These are phyloP conservation scores for Baronia brevicornis DNA, from an alignment of 2,888 invertebrate genomes.

Conservation along the genomic window DNA sequence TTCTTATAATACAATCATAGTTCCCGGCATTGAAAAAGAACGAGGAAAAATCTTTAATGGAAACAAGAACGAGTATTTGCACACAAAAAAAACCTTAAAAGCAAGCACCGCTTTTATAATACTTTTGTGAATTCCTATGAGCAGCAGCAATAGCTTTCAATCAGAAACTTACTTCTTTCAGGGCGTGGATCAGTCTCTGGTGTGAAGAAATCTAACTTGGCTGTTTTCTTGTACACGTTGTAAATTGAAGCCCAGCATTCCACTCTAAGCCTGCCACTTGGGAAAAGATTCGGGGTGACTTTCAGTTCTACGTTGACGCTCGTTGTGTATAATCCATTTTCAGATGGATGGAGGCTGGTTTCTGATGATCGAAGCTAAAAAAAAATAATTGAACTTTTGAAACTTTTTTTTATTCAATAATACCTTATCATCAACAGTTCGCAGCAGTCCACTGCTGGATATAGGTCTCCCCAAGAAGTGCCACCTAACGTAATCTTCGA, in stretches of 20 bases:
- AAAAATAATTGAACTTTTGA: slow-evolving; percentile 5
- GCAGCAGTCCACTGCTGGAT: too few relatives aligned
- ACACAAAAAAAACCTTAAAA: too few relatives aligned
- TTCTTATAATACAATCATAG: too few relatives aligned
- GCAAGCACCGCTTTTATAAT: too few relatives aligned
- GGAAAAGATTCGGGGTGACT: slow-evolving; percentile 75
- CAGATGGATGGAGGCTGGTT: slow-evolving; percentile 56
- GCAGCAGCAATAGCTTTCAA: too few relatives aligned
- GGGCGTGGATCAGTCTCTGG: slow-evolving; percentile 85
- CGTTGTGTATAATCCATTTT: slow-evolving; percentile 71
- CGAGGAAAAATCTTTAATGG: slow-evolving; percentile 1
- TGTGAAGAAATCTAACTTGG: slow-evolving; percentile 81
- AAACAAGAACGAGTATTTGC: slow-evolving; percentile 1
- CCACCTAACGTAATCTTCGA: too few relatives aligned
- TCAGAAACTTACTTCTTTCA: slow-evolving; percentile 79
- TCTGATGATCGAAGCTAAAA: slow-evolving; percentile 60
- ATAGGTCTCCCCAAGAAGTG: too few relatives aligned
- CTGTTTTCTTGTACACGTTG: slow-evolving; percentile 80
- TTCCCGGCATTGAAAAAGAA: too few relatives aligned
- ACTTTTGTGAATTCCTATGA: too few relatives aligned
- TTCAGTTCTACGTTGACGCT: slow-evolving; percentile 76
- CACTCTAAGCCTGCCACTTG: slow-evolving; percentile 78
- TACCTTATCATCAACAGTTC: too few relatives aligned
- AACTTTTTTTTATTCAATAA: too few relatives aligned
- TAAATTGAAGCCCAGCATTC: slow-evolving; percentile 83